Base-by-base conservation (phyloP, 2,888 invertebrate species). In the Therioaphis trifolii region DNA sequence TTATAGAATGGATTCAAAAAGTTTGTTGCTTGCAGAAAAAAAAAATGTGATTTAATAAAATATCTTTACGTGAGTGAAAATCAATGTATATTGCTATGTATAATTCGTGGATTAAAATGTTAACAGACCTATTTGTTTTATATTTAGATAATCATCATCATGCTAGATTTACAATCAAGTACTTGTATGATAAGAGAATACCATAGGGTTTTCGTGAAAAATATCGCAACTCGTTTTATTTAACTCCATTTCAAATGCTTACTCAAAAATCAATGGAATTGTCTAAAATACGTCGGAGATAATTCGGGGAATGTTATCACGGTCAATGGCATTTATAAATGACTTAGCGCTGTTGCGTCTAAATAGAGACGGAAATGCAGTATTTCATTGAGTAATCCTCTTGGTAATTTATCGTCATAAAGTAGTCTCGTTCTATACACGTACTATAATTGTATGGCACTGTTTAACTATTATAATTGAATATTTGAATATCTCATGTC, bases 351-450 rank as follows among this genome's bases (percentile, higher is more conserved):
- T 75, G 55, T 58, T 75, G 55, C 58, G 40, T 40, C 18, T 3
- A 24, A 75, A 75, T 15, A 24, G 75, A 24, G 24, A 43, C 18
- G 58, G 40, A 58, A 75, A 58, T 24, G 4, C 75, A 24, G 75
- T 75, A 75, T 75, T 58, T 43, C 40, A 75, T 11, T 27, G 18
- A 15, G 40, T 75, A 58, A 75, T 75, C 58, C 40, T 58, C 7
- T 75, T 58, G 58, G 58, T 58, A 43, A 75, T 75, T 75, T 75
- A 75, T 75, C 24, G 58, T 58, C 75, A 58, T 74, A 74, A 40
- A 40, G 7, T 24, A 35, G 40, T 74, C 35, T 55, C 7, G 9
- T 35, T 55, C 9, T 21, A 7, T 58, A 58, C 18, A 2, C n/a
- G 21, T 43, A 55, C 21, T 15, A 71, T 71, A 71, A 55, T 58